phyloP scores from a whole-genome alignment of 2,113 vertebrate genomes.

The Ginglymostoma cirratum region DNA sequence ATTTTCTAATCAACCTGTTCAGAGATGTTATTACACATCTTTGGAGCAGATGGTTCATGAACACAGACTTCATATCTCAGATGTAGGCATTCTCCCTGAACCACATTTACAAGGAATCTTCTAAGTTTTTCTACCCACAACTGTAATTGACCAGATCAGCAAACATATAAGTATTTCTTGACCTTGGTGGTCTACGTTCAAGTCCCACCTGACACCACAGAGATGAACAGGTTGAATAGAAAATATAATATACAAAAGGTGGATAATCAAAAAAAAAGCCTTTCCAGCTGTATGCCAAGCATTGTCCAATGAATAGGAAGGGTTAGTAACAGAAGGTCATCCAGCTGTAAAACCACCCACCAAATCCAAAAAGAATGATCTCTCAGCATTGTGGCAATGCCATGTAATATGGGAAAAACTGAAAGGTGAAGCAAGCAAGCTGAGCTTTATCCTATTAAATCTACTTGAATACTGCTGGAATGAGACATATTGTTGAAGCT shows the following conservation, averaged over 20 bases:
- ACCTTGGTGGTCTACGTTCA: background rate
- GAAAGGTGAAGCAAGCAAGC: background rate
- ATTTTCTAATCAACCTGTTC: no score
- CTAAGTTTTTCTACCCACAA: background rate
- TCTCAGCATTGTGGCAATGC: background rate
- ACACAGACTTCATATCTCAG: no score
- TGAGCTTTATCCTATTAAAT: background rate
- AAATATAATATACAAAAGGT: no score
- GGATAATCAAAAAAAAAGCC: background rate
- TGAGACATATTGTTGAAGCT: no score
- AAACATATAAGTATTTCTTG: background rate
- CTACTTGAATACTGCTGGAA: background rate
- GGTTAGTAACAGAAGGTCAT: background rate
- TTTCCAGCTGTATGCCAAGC: background rate
- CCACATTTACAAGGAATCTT: background rate
- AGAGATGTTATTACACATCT: no score
- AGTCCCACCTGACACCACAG: no score
- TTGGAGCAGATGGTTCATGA: no score
- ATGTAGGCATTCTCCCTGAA: background rate
- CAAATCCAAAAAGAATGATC: background rate
- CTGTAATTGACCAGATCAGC: background rate
- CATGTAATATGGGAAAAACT: background rate
- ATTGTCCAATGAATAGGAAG: background rate
- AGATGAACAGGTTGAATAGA: no score
- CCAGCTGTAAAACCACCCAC: background rate